Evolutionary conservation across 2,113 vertebrate species (phyloP).

Genomic region (Equus quagga): DNA sequence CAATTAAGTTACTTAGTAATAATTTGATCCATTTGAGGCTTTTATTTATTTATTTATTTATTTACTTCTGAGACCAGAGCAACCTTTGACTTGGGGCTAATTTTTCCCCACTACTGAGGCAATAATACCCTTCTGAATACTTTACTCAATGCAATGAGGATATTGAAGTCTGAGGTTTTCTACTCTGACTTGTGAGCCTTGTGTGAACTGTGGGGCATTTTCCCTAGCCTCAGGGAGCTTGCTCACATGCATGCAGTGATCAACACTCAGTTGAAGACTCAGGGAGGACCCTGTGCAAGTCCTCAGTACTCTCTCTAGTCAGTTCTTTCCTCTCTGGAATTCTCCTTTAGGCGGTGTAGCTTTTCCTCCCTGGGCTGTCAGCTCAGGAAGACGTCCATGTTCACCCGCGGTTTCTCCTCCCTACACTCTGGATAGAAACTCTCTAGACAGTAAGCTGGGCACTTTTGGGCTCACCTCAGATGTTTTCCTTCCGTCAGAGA

Average conservation of each 20-base stretch:
- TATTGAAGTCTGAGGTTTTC: neutral
- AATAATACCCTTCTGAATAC: neutral
- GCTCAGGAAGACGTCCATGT: neutral
- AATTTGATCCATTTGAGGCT: neutral
- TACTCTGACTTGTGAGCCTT: neutral
- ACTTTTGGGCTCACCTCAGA: neutral
- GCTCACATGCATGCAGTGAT: neutral
- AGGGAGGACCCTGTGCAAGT: neutral
- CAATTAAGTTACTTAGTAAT: neutral
- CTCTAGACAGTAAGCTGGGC: neutral
- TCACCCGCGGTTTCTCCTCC: neutral
- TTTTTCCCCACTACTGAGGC: neutral
- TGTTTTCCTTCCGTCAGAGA: neutral
- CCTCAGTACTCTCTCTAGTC: neutral
- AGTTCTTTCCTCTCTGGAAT: neutral
- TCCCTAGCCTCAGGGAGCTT: neutral
- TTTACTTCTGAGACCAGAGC: neutral
- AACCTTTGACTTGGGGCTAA: neutral
- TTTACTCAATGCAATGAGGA: neutral
- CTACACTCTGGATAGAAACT: neutral
- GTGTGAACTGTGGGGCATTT: neutral
- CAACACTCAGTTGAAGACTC: neutral
- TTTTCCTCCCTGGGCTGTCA: neutral
- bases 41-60: neutral
- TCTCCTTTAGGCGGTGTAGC: neutral